A percentile compares a stretch with the other conserved stretches of the same genome.
Conservation (phyloP, 2,888 invertebrate genomes). For the Lamproptera curius region DNA sequence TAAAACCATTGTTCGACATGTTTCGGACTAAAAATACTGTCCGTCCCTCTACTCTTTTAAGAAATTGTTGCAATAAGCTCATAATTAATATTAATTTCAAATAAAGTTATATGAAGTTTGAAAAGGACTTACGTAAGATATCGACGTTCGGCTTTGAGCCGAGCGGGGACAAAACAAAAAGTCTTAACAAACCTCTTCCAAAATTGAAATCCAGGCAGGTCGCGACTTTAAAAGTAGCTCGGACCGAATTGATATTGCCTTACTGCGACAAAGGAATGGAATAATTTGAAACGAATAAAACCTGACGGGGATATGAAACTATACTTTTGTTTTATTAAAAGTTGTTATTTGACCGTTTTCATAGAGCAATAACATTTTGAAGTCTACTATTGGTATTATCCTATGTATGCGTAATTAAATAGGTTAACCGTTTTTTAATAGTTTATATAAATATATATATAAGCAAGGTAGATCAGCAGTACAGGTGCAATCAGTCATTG, state of each 20-base stretch:
- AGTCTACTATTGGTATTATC: background rate
- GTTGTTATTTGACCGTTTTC: background rate
- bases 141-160: constrained; percentile 1
- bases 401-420: too few relatives aligned
- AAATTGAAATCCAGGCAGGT: constrained; percentile 11
- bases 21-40: background rate
- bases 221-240: constrained; percentile 1
- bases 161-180: constrained; percentile 6
- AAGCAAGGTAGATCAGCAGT: too few relatives aligned
- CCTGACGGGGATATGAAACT: background rate
- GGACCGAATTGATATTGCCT: constrained; percentile 10
- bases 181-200: background rate
- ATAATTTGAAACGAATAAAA: constrained; percentile 3
- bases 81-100: background rate
- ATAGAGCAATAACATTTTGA: background rate
- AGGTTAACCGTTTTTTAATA: too few relatives aligned
- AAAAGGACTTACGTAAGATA: background rate
- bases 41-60: too few relatives aligned
- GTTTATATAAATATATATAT: too few relatives aligned
- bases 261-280: constrained; percentile 4
- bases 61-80: background rate
- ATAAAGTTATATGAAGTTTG: background rate
- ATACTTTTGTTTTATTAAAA: background rate
- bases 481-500: too few relatives aligned
- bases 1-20: background rate